Percentiles rank a stretch among this genome's conserved stretches.
These are phyloP conservation scores for Catalaphyllia jardinei DNA, from an alignment of 64 coral and sea anemone species.

Conservation along the genomic window DNA sequence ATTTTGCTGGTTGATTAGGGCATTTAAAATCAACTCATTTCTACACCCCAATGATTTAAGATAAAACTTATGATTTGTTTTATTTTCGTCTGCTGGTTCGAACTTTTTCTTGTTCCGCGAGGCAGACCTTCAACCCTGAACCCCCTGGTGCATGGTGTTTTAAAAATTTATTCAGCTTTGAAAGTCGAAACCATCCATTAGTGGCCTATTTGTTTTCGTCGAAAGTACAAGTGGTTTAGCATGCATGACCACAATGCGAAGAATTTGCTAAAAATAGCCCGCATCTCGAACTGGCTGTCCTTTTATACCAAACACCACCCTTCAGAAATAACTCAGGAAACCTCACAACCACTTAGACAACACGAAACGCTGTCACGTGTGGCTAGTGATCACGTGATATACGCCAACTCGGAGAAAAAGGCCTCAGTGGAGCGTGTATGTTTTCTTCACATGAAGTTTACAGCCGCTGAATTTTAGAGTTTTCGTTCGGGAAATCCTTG, in stretches of 20 bases:
- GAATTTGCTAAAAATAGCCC: conserved; percentile 49
- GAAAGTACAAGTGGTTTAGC: conserved; percentile 10
- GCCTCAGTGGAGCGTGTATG: neutral
- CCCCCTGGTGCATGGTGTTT: neutral
- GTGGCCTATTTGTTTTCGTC: conserved; percentile 8
- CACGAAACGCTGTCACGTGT: conserved; percentile 40
- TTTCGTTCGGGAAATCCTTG: conserved; percentile 27
- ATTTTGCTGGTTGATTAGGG: no score
- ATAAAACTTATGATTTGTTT: no score
- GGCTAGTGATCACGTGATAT: conserved; percentile 7
- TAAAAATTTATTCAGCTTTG: neutral
- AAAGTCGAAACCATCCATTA: conserved; percentile 4
- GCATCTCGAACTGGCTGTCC: conserved; percentile 1
- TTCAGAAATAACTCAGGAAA: conserved; percentile 23
- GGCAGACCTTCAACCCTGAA: neutral
- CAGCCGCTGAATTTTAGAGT: conserved; percentile 30
- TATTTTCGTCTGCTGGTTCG: no score
- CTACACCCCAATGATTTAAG: no score
- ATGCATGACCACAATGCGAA: conserved; percentile 32
- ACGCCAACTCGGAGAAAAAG: conserved; percentile 12
- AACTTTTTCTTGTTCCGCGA: neutral
- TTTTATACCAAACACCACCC: neutral
- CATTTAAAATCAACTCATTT: no score
- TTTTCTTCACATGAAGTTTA: conserved; percentile 43
- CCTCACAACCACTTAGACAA: conserved; percentile 26